Percentiles rank a stretch among this genome's conserved stretches.
Evolutionary conservation across 2,797 vertebrate species (phyloP).

Genomic region (Dallia pectoralis): DNA sequence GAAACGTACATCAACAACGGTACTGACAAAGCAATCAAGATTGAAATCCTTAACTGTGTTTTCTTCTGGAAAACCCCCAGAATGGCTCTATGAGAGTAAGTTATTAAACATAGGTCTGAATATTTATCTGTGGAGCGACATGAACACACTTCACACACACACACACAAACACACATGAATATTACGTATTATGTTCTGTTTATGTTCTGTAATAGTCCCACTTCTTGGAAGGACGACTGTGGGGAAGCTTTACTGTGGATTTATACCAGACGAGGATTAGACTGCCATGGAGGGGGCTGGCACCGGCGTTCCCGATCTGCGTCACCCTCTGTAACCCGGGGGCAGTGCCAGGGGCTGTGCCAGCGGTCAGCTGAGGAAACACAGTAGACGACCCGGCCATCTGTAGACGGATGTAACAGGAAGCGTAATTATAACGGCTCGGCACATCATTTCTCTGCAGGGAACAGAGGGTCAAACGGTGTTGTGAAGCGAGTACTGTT

Average conservation of each 20-base stretch:
- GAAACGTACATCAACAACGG: neutral
- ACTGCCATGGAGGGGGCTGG: neutral
- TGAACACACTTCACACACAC: neutral
- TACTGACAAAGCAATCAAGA: slow-evolving; percentile 7
- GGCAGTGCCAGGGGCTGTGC: neutral
- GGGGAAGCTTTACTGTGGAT: slow-evolving; percentile 1
- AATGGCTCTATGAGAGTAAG: neutral
- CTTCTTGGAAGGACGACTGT: slow-evolving; percentile 8
- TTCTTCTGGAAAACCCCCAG: neutral
- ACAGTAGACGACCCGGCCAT: slow-evolving; percentile 6
- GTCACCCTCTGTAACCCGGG: neutral
- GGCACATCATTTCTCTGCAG: slow-evolving; percentile 5
- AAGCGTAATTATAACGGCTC: neutral
- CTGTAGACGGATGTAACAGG: slow-evolving; percentile 3
- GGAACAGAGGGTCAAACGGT: neutral
- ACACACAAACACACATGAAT: neutral
- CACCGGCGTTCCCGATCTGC: neutral
- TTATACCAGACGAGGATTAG: neutral
- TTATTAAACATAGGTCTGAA: slow-evolving; percentile 1
- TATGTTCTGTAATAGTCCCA: neutral
- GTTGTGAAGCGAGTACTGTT: neutral
- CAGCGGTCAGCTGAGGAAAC: slow-evolving; percentile 2
- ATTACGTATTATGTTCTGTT: neutral
- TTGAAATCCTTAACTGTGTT: neutral
- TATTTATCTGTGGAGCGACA: neutral